Evolutionary conservation across 2,797 vertebrate genomes (phyloP).

Genomic region (Enteromius afrohamiltoni): DNA sequence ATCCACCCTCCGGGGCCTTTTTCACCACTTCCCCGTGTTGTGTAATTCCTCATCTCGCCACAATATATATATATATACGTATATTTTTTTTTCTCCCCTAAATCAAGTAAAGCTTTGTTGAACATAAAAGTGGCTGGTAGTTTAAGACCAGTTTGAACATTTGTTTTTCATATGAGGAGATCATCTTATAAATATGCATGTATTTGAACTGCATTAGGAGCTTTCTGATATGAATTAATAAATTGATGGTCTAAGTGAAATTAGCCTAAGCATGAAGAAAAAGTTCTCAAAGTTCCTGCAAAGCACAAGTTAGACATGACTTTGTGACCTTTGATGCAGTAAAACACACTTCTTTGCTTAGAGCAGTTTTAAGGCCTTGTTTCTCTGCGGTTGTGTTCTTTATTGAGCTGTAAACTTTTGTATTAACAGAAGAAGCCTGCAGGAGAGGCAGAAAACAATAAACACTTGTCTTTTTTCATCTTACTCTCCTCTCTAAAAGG

Average conservation of each 20-base stretch:
- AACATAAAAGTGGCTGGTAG: background rate
- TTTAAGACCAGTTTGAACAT: background rate
- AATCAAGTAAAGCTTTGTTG: background rate
- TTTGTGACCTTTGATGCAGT: constrained; percentile 35
- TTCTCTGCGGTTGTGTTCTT: constrained; percentile 36
- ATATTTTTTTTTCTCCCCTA: background rate
- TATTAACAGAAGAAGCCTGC: constrained; percentile 22
- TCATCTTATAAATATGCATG: constrained; percentile 32
- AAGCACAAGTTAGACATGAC: constrained; percentile 9
- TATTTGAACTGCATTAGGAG: constrained; percentile 28
- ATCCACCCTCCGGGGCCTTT: too few species aligned
- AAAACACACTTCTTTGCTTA: constrained; percentile 30
- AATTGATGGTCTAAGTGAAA: constrained; percentile 23
- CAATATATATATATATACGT: background rate
- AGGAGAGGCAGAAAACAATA: constrained; percentile 36
- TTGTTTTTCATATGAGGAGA: background rate
- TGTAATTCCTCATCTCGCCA: too few species aligned
- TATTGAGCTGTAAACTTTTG: constrained; percentile 46
- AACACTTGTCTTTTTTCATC: constrained; percentile 32
- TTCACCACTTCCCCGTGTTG: too few species aligned
- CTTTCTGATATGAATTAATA: constrained; percentile 30
- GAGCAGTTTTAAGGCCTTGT: constrained; percentile 24
- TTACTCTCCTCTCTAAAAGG: constrained; percentile 23
- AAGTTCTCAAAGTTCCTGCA: constrained; percentile 8
- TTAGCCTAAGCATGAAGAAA: background rate